Percentiles rank a stretch among this genome's conserved stretches.
phyloP scores from a whole-genome alignment of 1,140 invertebrate genomes.

The Chelonus insularis region DNA sequence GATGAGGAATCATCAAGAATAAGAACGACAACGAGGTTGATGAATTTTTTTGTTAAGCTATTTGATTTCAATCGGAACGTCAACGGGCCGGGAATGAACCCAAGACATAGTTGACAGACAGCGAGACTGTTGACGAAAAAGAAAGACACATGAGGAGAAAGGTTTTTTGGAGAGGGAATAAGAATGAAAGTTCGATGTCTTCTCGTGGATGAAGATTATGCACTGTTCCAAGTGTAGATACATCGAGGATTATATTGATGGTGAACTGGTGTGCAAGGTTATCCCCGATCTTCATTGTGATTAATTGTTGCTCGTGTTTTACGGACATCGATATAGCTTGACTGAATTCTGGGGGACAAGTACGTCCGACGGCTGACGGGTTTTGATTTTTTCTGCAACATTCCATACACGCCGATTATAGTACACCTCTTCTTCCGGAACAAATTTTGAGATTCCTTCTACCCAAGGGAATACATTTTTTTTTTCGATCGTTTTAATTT shows the following conservation, averaged over 20 bases:
- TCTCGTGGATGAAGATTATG: conserved; percentile 26
- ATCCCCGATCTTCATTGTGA: conserved; percentile 35
- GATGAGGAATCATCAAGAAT: not conserved
- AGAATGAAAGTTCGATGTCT: not conserved
- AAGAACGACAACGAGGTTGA: not conserved
- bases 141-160: conserved; percentile 16
- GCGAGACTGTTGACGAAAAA: conserved; percentile 18
- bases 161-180: conserved; percentile 6
- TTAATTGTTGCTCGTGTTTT: conserved; percentile 34
- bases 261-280: conserved; percentile 26
- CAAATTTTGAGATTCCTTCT: not conserved
- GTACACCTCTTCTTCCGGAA: conserved; percentile 34
- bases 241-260: conserved; percentile 27
- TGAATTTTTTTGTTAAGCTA: conserved; percentile 6
- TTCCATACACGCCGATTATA: conserved; percentile 31
- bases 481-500: conserved; percentile 1
- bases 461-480: not conserved
- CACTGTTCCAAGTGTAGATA: conserved; percentile 26
- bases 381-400: conserved; percentile 34
- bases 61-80: conserved; percentile 17
- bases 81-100: conserved; percentile 15
- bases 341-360: conserved; percentile 18
- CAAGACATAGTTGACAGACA: conserved; percentile 15
- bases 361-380: conserved; percentile 31
- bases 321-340: conserved; percentile 32